Evolutionary conservation across 2,797 vertebrate genomes (phyloP).

Genomic region (Gadopsis bispinosus): DNA sequence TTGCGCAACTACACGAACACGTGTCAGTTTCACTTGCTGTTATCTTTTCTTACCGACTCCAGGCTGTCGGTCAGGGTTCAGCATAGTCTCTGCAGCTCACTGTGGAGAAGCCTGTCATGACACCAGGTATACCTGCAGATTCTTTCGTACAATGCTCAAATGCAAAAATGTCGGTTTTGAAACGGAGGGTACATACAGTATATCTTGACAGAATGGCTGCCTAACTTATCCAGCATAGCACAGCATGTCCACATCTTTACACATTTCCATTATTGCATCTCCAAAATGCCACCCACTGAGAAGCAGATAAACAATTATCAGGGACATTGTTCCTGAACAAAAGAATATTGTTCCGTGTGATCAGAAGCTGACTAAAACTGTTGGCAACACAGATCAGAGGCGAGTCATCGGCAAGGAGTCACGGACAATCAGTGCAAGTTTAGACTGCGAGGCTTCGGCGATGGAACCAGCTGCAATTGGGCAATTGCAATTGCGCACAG

Average conservation of each 20-base stretch:
- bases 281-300: slow-evolving; percentile 11
- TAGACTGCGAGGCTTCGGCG: not conserved
- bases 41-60: not conserved
- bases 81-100: not conserved
- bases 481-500: not conserved
- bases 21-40: not conserved
- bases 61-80: not conserved
- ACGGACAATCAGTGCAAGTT: not conserved
- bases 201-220: not conserved
- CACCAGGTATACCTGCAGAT: not conserved
- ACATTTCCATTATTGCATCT: slow-evolving; percentile 1
- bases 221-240: not conserved
- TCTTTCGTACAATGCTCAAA: not conserved
- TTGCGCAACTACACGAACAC: not conserved
- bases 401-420: slow-evolving; percentile 7
- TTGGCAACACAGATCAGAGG: slow-evolving; percentile 15
- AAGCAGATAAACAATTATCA: slow-evolving; percentile 20
- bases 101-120: not conserved
- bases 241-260: not conserved
- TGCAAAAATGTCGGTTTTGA: not conserved
- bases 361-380: slow-evolving; percentile 28
- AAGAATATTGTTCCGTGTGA: slow-evolving; percentile 30
- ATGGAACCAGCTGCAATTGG: not conserved
- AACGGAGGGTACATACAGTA: not conserved
- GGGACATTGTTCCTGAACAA: slow-evolving; percentile 27